Percentiles rank a stretch among this genome's conserved stretches.
These are phyloP conservation scores for Enteromius treurensis DNA, from an alignment of 2,797 vertebrate species.

Conservation along the genomic window DNA sequence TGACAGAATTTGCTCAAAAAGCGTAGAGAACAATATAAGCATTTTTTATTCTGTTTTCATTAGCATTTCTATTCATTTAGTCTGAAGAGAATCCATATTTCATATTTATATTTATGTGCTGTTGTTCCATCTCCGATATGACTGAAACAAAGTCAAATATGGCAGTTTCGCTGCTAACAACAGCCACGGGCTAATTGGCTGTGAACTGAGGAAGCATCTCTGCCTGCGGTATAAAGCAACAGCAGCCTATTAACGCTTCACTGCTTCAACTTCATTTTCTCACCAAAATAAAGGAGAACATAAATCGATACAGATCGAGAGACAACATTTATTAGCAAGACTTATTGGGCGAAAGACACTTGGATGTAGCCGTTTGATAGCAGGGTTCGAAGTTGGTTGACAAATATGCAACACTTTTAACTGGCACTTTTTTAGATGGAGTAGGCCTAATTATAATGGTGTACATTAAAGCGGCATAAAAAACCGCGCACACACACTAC, in stretches of 20 bases:
- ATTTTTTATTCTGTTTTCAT: not conserved
- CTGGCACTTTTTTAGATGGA: not conserved
- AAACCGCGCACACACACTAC: not conserved
- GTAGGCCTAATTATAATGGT: not conserved
- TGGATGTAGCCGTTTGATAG: not conserved
- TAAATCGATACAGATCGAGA: conserved; percentile 25
- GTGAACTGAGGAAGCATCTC: conserved; percentile 36
- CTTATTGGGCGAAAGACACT: not conserved
- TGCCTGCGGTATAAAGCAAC: conserved; percentile 25
- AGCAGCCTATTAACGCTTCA: conserved; percentile 36
- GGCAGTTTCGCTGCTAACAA: conserved; percentile 15
- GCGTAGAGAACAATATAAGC: not conserved
- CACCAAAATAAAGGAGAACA: conserved; percentile 19
- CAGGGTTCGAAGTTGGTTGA: not conserved
- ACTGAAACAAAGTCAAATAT: not conserved
- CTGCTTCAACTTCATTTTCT: conserved; percentile 39
- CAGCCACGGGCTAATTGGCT: conserved; percentile 39
- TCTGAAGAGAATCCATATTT: conserved; percentile 23
- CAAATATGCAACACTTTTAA: not conserved
- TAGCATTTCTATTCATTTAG: conserved; percentile 13
- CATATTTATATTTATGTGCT: not conserved
- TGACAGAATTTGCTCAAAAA: not conserved
- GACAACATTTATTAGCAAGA: conserved; percentile 31
- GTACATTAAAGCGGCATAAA: not conserved
- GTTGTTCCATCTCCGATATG: conserved; percentile 5